phyloP scores from a whole-genome alignment of 2,113 vertebrate genomes.

The Amazona guildingii region DNA sequence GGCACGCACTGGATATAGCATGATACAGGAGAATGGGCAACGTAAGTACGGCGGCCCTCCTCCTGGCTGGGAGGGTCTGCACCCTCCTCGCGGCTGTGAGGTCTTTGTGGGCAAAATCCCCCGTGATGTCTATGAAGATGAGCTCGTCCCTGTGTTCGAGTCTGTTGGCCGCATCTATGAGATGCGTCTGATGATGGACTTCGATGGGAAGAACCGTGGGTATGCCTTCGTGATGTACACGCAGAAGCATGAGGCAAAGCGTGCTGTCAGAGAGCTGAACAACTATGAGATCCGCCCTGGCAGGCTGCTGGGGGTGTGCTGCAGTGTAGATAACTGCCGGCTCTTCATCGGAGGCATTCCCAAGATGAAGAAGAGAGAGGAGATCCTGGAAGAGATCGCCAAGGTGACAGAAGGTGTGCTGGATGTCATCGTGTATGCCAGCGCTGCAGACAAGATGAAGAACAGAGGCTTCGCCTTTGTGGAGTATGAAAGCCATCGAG shows the following conservation, averaged over 20 bases:
- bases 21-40: slow-evolving; percentile 97
- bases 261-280: slow-evolving; percentile 94
- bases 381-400: slow-evolving; percentile 96
- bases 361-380: slow-evolving; percentile 99
- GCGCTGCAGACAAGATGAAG: slow-evolving; percentile 98
- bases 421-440: slow-evolving; percentile 97
- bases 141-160: slow-evolving; percentile 95
- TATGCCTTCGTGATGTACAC: slow-evolving; percentile 98
- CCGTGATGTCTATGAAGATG: slow-evolving; percentile 95
- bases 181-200: slow-evolving; percentile 99
- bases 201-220: slow-evolving; percentile 96
- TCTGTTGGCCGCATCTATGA: slow-evolving; percentile 93
- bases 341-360: slow-evolving; percentile 98
- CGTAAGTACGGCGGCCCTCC: slow-evolving; percentile 94
- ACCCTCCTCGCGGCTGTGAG: slow-evolving; percentile 94
- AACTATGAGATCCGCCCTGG: slow-evolving; percentile 96
- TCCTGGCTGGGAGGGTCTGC: slow-evolving; percentile 88
- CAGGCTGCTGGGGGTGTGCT: slow-evolving; percentile 93
- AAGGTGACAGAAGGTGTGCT: slow-evolving; percentile 97
- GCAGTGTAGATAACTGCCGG: slow-evolving; percentile 97
- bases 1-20: slow-evolving; percentile 90
- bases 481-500: slow-evolving; percentile 96
- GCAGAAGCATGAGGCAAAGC: slow-evolving; percentile 93
- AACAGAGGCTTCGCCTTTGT: slow-evolving; percentile 98
- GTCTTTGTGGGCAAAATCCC: slow-evolving; percentile 99